Evolutionary conservation across 2,113 vertebrate species (phyloP).

Genomic region (Perognathus longimembris): DNA sequence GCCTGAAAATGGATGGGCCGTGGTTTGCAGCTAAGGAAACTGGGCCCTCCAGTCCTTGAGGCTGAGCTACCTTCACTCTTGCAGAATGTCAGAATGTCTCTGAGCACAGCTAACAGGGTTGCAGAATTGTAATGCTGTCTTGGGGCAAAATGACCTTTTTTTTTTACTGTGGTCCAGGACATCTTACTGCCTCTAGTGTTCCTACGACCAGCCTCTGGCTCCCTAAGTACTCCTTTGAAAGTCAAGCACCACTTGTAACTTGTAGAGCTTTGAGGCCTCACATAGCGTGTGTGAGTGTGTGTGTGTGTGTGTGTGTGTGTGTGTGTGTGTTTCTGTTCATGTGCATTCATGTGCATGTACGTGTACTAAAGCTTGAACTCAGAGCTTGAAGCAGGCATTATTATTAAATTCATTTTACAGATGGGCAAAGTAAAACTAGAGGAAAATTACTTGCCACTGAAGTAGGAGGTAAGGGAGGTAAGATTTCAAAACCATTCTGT

Average conservation of each 20-base stretch:
- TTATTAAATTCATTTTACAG: constrained; percentile 51
- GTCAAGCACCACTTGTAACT: neutral
- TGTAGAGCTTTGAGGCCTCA: neutral
- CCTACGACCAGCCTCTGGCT: neutral
- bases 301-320: too few relatives aligned
- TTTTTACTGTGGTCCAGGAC: constrained; percentile 15
- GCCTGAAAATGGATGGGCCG: constrained; percentile 42
- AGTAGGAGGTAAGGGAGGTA: neutral
- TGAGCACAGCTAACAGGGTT: neutral
- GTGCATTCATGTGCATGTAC: too few relatives aligned
- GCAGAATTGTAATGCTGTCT: neutral
- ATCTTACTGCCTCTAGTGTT: constrained; percentile 6
- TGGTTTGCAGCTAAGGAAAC: constrained; percentile 3
- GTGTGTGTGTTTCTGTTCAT: too few relatives aligned
- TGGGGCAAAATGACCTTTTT: neutral
- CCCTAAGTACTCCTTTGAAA: neutral
- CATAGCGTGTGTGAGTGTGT: too few relatives aligned
- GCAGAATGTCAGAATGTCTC: neutral
- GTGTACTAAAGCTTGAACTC: too few relatives aligned
- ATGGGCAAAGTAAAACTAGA: constrained; percentile 40
- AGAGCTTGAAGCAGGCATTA: neutral
- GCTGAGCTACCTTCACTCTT: constrained; percentile 12
- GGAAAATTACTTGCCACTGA: neutral
- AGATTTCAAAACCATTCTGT: constrained; percentile 26
- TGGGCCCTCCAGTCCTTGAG: neutral